Evolutionary conservation across 2,113 vertebrate species (phyloP), one percentile per base, ranked within the genome.

Genomic region (Ophthalmolycus amberensis): DNA sequence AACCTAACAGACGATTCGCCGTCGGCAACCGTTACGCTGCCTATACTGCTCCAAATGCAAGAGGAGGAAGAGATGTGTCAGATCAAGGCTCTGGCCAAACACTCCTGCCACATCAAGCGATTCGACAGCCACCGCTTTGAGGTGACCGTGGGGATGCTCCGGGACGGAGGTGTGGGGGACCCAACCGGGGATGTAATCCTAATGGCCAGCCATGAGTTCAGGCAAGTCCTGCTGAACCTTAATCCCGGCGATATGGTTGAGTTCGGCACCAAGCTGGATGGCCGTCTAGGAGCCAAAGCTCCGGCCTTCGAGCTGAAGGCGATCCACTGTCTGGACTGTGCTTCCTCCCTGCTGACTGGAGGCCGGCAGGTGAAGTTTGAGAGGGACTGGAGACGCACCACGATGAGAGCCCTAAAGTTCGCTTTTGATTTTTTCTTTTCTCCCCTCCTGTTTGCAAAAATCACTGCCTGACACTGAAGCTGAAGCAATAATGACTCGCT

Each of bases 341-440:
- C 86, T 82, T 94, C 97, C 0, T 96, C 96, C 64, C 89, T 95
- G 18, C 79, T 95, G 34, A 95, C 94, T 0, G 91, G 90, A 34
- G 91, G 92, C 8, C 93, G 96, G 44, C 98, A 99, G 1, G 97
- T 98, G 75, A 99, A 99, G 94, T 94, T 97, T 1, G 98, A 99
- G 82, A 95, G 93, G 2, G 96, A 99, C 95, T 99, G 97, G 98
- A 96, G 97, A 77, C 94, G 92, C 65, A 95, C 93, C 0, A 97
- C 96, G 63, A 96, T 97, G 60, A 88, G 77, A 20, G 96, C 97
- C 0, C 58, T 99, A 46, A 97, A 97, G 92, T 99, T 99, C 3
- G 97, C 96, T 27, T 99, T 99, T 82, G 95, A 99, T 91, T 99
- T 99, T 87, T 99, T 99, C 93, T 99, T 99, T 83, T 97, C 96